Conservation (phyloP, 2,113 vertebrate species). For the Ptilonorhynchus violaceus region DNA sequence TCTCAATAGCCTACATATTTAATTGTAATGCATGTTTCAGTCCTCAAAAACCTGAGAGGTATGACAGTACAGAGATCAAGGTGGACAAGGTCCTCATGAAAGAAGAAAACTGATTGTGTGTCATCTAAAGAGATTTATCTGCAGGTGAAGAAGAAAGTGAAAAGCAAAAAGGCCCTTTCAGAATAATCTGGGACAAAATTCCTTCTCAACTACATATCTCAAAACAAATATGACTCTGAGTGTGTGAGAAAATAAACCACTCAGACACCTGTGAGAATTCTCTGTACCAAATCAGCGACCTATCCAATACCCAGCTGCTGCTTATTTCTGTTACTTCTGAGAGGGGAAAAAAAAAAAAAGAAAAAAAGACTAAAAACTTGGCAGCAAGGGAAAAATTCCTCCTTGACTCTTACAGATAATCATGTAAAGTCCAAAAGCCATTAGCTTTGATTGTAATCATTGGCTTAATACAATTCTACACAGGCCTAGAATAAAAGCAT, state of each 20-base stretch:
- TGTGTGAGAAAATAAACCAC: constrained; percentile 2
- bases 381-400: background rate
- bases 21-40: background rate
- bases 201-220: background rate
- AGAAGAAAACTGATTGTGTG: background rate
- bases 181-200: background rate
- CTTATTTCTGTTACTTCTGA: background rate
- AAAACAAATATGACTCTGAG: background rate
- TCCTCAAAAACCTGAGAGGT: background rate
- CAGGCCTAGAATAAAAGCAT: background rate
- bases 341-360: fast-evolving
- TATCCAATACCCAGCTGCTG: constrained; percentile 13
- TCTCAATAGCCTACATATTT: background rate
- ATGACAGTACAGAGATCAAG: background rate
- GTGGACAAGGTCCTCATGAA: background rate
- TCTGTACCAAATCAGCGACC: background rate
- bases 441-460: constrained; percentile 38
- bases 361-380: background rate
- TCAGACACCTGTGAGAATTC: constrained; percentile 20
- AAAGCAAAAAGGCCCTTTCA: background rate
- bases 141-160: background rate
- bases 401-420: background rate
- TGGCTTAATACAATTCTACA: constrained; percentile 14
- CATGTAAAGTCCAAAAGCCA: background rate
- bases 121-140: background rate